phyloP scores from a whole-genome alignment of 2,797 vertebrate species.

The Mionectes olivaceus region DNA sequence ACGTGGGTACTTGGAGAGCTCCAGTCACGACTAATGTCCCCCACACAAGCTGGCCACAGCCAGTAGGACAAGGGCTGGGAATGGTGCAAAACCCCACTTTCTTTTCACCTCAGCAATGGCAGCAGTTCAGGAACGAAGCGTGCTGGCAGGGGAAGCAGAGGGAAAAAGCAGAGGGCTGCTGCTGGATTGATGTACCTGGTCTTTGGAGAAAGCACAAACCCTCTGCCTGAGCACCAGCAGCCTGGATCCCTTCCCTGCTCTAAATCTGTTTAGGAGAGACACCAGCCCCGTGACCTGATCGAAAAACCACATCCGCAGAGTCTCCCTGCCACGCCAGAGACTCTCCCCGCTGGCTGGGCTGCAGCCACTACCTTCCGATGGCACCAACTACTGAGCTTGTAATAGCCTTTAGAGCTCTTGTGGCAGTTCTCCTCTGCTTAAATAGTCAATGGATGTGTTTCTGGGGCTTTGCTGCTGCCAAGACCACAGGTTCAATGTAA shows the following conservation, averaged over 20 bases:
- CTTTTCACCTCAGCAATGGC: neutral
- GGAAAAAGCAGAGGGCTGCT: neutral
- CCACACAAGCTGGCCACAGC: neutral
- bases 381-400: neutral
- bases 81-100: accelerated
- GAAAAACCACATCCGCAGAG: neutral
- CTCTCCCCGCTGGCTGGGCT: neutral
- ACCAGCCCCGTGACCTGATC: neutral
- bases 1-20: neutral
- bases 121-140: neutral
- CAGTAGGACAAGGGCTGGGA: neutral
- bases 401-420: neutral
- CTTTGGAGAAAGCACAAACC: neutral
- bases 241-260: neutral
- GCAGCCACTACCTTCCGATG: neutral
- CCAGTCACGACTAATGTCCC: neutral
- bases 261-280: neutral
- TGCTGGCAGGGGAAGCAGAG: neutral
- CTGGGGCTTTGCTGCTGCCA: conserved; percentile 34
- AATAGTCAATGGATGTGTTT: neutral
- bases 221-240: neutral
- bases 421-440: neutral
- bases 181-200: neutral
- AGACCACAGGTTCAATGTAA: conserved; percentile 19
- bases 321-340: neutral